Evolutionary conservation across 2,113 vertebrate genomes (phyloP).

Genomic region (Hoplias malabaricus): DNA sequence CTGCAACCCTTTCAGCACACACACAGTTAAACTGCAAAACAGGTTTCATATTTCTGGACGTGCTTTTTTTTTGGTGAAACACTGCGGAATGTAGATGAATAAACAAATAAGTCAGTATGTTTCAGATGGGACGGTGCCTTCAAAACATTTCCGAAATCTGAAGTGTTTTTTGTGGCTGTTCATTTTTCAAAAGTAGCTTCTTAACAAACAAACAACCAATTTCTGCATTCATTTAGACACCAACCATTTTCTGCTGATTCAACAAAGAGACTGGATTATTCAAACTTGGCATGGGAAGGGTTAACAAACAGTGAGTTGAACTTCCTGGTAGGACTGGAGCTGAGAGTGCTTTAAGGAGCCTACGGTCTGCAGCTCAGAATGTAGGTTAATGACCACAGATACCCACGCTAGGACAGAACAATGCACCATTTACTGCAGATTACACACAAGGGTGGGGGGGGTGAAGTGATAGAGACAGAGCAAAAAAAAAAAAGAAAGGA

Average conservation of each 20-base stretch:
- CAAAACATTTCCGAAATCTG: not conserved
- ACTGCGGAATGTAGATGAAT: not conserved
- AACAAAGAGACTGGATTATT: not conserved
- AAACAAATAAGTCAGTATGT: not conserved
- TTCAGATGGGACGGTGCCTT: no score
- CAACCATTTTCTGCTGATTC: not conserved
- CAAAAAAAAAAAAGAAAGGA: not conserved
- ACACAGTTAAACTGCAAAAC: not conserved
- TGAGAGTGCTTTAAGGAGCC: slow-evolving; percentile 60
- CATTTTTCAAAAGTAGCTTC: not conserved
- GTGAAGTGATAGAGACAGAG: slow-evolving; percentile 8
- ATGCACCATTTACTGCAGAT: slow-evolving; percentile 68
- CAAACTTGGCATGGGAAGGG: slow-evolving; percentile 33
- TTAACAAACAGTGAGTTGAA: slow-evolving; percentile 56
- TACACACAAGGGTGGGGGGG: slow-evolving; percentile 51
- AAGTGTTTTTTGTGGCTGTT: not conserved
- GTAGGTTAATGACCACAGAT: slow-evolving; percentile 74
- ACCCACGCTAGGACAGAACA: slow-evolving; percentile 65
- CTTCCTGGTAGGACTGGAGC: slow-evolving; percentile 46
- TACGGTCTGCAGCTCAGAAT: slow-evolving; percentile 57
- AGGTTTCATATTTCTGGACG: not conserved
- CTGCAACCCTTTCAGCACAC: not conserved
- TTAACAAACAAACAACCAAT: not conserved
- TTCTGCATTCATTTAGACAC: not conserved
- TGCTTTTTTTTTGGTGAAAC: not conserved